A percentile compares a stretch with the other conserved stretches of the same genome.
Evolutionary conservation across 1,140 invertebrate genomes (phyloP).

Genomic region (Heliconius hewitsoni): DNA sequence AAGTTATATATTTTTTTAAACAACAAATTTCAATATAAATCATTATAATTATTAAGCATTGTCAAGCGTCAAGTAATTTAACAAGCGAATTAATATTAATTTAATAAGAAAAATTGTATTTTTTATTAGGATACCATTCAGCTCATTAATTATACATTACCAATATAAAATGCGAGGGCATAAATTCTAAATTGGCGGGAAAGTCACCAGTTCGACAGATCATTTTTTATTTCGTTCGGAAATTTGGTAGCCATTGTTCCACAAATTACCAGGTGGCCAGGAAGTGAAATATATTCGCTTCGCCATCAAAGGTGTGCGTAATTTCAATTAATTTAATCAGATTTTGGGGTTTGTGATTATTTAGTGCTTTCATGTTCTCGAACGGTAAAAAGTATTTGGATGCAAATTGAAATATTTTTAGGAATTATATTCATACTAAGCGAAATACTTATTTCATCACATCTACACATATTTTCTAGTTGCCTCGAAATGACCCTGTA

Average conservation of each 20-base stretch:
- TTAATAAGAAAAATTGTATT: neutral
- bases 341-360: conserved; percentile 12
- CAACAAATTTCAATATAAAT: too few relatives aligned
- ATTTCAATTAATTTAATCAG: conserved; percentile 15
- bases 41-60: neutral
- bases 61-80: neutral
- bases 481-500: too few relatives aligned
- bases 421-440: too few relatives aligned
- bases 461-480: too few relatives aligned
- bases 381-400: neutral
- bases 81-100: neutral
- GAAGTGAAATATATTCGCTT: conserved; percentile 47
- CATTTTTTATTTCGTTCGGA: conserved; percentile 76
- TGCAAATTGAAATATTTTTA: neutral
- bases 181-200: conserved; percentile 74
- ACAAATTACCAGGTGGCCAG: conserved; percentile 67
- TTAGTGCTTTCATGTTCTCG: neutral
- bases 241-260: conserved; percentile 66
- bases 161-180: conserved; percentile 50
- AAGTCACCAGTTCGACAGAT: conserved; percentile 73
- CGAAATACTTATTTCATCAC: too few relatives aligned
- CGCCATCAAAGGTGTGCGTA: conserved; percentile 10
- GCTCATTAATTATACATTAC: neutral
- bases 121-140: neutral
- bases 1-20: neutral